A percentile compares a stretch with the other conserved stretches of the same genome.
Evolutionary conservation across 1,140 invertebrate genomes (phyloP).

Genomic region (Mya arenaria): DNA sequence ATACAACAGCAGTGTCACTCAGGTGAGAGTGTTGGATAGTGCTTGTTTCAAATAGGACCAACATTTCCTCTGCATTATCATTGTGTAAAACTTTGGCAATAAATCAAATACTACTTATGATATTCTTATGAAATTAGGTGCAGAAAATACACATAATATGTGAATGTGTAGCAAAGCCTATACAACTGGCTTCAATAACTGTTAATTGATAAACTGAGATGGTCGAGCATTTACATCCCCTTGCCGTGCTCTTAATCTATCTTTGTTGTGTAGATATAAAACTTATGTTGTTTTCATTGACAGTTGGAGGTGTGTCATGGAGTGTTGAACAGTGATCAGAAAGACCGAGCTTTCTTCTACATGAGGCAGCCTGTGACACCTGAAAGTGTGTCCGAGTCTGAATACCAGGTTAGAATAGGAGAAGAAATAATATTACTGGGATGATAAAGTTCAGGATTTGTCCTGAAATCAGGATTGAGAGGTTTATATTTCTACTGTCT

Average conservation of each 20-base stretch:
- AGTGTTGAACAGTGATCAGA: constrained; percentile 59
- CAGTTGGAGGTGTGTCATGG: constrained; percentile 70
- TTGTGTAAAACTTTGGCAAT: not conserved
- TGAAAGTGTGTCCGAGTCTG: constrained; percentile 41
- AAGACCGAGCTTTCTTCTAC: constrained; percentile 65
- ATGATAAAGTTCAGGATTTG: too few relatives aligned
- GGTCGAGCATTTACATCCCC: too few relatives aligned
- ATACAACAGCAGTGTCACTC: constrained; percentile 67
- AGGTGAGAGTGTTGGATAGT: constrained; percentile 48
- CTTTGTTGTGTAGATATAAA: too few relatives aligned
- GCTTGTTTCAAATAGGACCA: not conserved
- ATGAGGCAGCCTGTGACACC: constrained; percentile 55
- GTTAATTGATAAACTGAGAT: too few relatives aligned
- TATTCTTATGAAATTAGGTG: too few relatives aligned
- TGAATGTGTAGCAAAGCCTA: too few relatives aligned
- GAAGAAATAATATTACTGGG: too few relatives aligned
- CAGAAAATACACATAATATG: too few relatives aligned
- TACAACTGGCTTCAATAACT: too few relatives aligned
- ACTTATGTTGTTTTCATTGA: constrained; percentile 4
- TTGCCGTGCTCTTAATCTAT: not conserved
- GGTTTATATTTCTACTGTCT: too few relatives aligned
- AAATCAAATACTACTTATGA: not conserved
- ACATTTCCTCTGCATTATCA: not conserved
- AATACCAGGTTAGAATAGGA: constrained; percentile 61
- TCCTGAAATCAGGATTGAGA: too few relatives aligned